Percentiles rank a stretch among this genome's conserved stretches.
These are phyloP conservation scores for Danionella dracula DNA, from an alignment of 2,797 vertebrate genomes.

Conservation along the genomic window DNA sequence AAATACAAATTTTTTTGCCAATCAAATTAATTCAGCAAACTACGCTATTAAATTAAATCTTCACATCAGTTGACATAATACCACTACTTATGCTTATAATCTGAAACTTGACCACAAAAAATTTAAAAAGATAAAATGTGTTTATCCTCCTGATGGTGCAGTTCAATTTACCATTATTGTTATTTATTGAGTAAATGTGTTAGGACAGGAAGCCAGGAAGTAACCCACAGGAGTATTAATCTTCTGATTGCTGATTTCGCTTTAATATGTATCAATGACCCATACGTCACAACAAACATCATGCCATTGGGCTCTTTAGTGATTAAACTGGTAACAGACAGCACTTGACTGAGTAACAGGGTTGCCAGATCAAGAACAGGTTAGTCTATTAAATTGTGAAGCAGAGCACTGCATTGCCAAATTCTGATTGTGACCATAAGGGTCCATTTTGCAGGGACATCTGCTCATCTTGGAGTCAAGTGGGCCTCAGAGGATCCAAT, in stretches of 20 bases:
- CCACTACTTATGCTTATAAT: too few species aligned
- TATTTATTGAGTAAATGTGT: too few species aligned
- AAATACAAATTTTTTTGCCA: too few species aligned
- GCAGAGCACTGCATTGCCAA: slow-evolving; percentile 65
- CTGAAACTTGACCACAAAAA: too few species aligned
- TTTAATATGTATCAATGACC: neutral
- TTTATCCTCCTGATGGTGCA: too few species aligned
- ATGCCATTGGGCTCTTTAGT: slow-evolving; percentile 18
- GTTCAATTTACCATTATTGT: too few species aligned
- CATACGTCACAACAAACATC: neutral
- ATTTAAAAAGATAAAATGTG: too few species aligned
- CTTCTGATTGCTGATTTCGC: neutral
- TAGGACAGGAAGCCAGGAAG: too few species aligned
- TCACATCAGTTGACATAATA: too few species aligned
- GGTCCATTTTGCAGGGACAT: slow-evolving; percentile 73
- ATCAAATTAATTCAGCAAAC: too few species aligned
- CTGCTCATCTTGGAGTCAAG: slow-evolving; percentile 71
- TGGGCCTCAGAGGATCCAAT: slow-evolving; percentile 57
- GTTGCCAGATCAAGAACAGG: slow-evolving; percentile 63
- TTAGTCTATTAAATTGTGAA: slow-evolving; percentile 73
- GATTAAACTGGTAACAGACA: neutral
- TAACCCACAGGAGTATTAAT: too few species aligned
- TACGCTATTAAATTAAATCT: too few species aligned
- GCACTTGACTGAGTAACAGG: slow-evolving; percentile 32
- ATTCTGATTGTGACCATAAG: slow-evolving; percentile 71